phyloP scores from a whole-genome alignment of 1,140 invertebrate species.

The Zophobas atratus region DNA sequence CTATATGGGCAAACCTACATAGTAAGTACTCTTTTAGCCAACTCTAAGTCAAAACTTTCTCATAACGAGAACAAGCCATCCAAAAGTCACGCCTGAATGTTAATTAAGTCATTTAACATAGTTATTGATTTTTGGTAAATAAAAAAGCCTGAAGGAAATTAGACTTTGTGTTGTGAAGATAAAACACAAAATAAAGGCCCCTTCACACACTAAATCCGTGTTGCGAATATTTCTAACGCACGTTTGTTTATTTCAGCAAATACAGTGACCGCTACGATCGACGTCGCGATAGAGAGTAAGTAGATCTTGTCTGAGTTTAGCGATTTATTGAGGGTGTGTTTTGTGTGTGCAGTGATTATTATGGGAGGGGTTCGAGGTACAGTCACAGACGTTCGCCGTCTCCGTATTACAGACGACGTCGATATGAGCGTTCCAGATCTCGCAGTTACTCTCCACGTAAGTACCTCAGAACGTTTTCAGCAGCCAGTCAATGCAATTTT shows the following conservation, averaged over 20 bases:
- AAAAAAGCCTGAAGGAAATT: constrained; percentile 41
- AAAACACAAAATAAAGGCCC: constrained; percentile 61
- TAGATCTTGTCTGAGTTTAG: constrained; percentile 54
- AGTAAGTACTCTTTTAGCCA: constrained; percentile 67
- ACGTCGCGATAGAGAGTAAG: constrained; percentile 70
- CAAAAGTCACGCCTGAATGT: constrained; percentile 8
- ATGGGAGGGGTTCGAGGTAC: constrained; percentile 64
- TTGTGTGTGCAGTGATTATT: constrained; percentile 55
- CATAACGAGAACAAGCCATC: not conserved
- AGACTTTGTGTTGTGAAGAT: constrained; percentile 55
- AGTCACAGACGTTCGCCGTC: constrained; percentile 67
- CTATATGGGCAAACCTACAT: constrained; percentile 96
- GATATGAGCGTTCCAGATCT: constrained; percentile 82
- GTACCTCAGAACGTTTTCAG: constrained; percentile 63
- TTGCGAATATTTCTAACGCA: constrained; percentile 1
- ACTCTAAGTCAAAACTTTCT: not conserved
- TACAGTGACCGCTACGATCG: constrained; percentile 60
- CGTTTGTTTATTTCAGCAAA: constrained; percentile 51
- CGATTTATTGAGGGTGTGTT: not conserved
- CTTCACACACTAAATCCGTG: constrained; percentile 51
- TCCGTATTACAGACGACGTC: constrained; percentile 72
- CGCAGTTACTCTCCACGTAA: constrained; percentile 91
- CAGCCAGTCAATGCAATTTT: constrained; percentile 22
- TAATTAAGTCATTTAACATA: not conserved
- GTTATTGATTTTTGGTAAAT: constrained; percentile 27